phyloP scores from a whole-genome alignment of 2,113 vertebrate species.

The Prunella himalayana region DNA sequence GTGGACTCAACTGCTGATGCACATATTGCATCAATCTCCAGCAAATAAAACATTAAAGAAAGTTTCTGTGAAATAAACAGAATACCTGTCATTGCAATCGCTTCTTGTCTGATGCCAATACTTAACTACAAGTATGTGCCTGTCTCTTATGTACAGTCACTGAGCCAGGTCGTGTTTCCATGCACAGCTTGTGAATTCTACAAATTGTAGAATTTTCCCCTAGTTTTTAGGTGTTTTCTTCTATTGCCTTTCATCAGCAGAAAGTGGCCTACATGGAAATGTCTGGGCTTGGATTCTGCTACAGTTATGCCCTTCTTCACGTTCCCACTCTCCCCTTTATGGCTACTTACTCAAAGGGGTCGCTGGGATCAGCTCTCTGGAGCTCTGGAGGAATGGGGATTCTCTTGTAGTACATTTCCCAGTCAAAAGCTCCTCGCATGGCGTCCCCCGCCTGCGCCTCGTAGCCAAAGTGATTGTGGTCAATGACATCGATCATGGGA shows the following conservation, averaged over 20 bases:
- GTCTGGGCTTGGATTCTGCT: not conserved
- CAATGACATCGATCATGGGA: conserved; percentile 93
- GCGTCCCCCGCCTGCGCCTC: conserved; percentile 89
- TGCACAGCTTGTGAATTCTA: not conserved
- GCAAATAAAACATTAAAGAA: not conserved
- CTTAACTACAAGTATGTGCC: not conserved
- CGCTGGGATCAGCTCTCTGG: conserved; percentile 84
- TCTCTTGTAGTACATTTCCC: conserved; percentile 95
- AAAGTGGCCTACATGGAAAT: not conserved
- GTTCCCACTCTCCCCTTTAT: conserved; percentile 5
- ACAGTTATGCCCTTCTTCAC: not conserved
- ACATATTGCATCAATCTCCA: not conserved
- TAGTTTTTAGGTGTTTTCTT: not conserved
- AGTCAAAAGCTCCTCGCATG: conserved; percentile 91
- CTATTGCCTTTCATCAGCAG: not conserved
- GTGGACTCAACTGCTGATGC: not conserved
- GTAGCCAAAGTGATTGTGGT: conserved; percentile 93
- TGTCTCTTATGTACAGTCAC: not conserved
- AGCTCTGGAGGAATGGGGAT: conserved; percentile 89
- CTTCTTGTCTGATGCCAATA: not conserved
- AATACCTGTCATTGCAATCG: not conserved
- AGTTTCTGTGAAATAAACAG: not conserved
- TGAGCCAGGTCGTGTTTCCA: not conserved
- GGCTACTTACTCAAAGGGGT: conserved; percentile 88
- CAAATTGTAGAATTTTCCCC: not conserved